Percentiles rank a stretch among this genome's conserved stretches.
Evolutionary conservation across 2,888 invertebrate genomes (phyloP).

Genomic region (Tenthredo mesomela): DNA sequence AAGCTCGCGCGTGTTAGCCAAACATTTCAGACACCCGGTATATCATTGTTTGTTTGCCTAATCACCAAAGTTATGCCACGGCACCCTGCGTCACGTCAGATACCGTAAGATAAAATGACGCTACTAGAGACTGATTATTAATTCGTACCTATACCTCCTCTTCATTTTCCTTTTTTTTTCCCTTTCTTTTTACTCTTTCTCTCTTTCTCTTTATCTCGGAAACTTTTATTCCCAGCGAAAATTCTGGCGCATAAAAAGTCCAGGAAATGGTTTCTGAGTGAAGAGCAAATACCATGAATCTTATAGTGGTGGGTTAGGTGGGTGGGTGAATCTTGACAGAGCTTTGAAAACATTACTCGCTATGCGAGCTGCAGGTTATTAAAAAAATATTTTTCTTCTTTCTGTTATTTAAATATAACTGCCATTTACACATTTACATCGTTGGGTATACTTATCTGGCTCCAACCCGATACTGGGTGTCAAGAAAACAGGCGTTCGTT

Average conservation of each 20-base stretch:
- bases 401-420: neutral
- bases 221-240: neutral
- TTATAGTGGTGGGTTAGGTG: neutral
- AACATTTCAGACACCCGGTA: slow-evolving; percentile 51
- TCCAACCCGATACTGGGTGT: slow-evolving; percentile 8
- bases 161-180: neutral
- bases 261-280: neutral
- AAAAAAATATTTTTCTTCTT: neutral
- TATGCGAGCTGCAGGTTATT: neutral
- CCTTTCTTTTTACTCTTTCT: neutral
- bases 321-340: slow-evolving; percentile 16
- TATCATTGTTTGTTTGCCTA: slow-evolving; percentile 51
- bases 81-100: slow-evolving; percentile 40
- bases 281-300: slow-evolving; percentile 16
- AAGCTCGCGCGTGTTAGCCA: slow-evolving; percentile 43
- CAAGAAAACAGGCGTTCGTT: neutral
- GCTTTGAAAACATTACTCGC: neutral
- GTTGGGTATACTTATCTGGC: neutral
- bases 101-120: slow-evolving; percentile 46
- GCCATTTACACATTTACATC: neutral
- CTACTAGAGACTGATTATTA: slow-evolving; percentile 33
- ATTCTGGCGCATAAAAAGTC: neutral
- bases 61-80: slow-evolving; percentile 48
- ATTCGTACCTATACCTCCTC: slow-evolving; percentile 10
- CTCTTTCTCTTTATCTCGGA: neutral